Percentiles rank a stretch among this genome's conserved stretches.
These are phyloP conservation scores for Acanthurus tractus DNA, from an alignment of 2,797 vertebrate species.

Conservation along the genomic window DNA sequence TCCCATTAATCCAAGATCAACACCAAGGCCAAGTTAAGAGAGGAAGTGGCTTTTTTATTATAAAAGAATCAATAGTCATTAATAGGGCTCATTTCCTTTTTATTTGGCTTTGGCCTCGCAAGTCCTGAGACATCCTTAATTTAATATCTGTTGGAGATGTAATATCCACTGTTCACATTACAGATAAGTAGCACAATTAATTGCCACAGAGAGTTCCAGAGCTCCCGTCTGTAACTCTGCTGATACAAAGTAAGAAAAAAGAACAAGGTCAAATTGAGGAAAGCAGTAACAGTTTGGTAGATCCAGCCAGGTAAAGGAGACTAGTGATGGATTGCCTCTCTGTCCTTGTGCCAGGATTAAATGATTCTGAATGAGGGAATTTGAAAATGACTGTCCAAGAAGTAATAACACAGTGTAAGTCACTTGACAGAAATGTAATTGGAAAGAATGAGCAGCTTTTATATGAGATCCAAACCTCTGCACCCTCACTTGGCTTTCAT, in stretches of 20 bases:
- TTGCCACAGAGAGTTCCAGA: constrained; percentile 64
- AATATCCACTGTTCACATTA: constrained; percentile 81
- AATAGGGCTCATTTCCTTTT: constrained; percentile 80
- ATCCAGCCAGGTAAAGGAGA: constrained; percentile 61
- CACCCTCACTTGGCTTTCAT: constrained; percentile 5
- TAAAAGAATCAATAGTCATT: constrained; percentile 82
- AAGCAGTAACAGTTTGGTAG: constrained; percentile 30
- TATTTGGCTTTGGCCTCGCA: constrained; percentile 73
- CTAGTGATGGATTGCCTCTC: constrained; percentile 75
- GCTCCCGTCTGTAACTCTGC: constrained; percentile 49
- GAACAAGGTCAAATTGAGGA: constrained; percentile 70
- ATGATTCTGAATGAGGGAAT: constrained; percentile 71
- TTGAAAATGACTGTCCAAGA: constrained; percentile 76
- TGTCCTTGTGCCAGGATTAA: constrained; percentile 61
- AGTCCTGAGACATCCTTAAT: constrained; percentile 80
- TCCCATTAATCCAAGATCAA: constrained; percentile 65
- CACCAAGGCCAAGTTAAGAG: constrained; percentile 57
- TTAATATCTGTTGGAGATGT: constrained; percentile 78
- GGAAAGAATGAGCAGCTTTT: constrained; percentile 66
- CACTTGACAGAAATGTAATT: constrained; percentile 76
- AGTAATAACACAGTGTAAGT: constrained; percentile 80
- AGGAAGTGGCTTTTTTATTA: constrained; percentile 71
- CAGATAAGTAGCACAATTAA: constrained; percentile 81
- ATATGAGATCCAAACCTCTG: constrained; percentile 33
- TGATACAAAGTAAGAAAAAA: constrained; percentile 56